phyloP scores from a whole-genome alignment of 2,888 invertebrate species.

The Cataglyphis altisquamis region DNA sequence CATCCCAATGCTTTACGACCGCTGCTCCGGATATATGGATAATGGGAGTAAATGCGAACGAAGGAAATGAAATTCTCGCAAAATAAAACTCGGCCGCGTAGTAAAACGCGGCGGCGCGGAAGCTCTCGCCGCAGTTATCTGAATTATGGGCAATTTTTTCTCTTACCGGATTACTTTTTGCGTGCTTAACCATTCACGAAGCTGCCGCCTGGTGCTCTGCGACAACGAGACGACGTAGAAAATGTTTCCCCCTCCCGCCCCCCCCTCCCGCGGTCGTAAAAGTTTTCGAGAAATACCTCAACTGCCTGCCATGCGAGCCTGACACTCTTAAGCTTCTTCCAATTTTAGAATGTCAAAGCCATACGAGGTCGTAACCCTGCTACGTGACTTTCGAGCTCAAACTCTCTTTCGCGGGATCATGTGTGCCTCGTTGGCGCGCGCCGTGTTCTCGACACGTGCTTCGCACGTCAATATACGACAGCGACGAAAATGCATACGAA shows the following conservation, averaged over 20 bases:
- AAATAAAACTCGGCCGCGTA: conserved; percentile 25
- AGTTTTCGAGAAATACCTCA: conserved; percentile 66
- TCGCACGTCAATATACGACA: conserved; percentile 72
- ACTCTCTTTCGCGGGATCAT: conserved; percentile 68
- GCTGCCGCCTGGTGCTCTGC: not conserved
- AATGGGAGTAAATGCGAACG: conserved; percentile 18
- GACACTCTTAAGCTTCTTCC: conserved; percentile 75
- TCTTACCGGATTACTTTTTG: conserved; percentile 9
- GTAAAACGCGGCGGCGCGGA: conserved; percentile 2
- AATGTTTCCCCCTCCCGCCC: not conserved
- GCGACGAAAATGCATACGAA: conserved; percentile 71
- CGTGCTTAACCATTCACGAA: conserved; percentile 24
- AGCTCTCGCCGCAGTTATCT: not conserved
- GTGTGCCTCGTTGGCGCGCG: conserved; percentile 65
- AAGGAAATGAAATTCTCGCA: conserved; percentile 22
- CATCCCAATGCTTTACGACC: conserved; percentile 29
- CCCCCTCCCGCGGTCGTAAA: conserved; percentile 20
- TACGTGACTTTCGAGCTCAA: conserved; percentile 71
- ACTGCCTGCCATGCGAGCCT: conserved; percentile 52
- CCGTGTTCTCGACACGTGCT: conserved; percentile 70
- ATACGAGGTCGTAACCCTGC: conserved; percentile 74
- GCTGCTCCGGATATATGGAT: conserved; percentile 1
- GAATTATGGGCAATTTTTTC: conserved; percentile 29
- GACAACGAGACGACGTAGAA: conserved; percentile 15
- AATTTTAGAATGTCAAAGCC: conserved; percentile 79